These are phyloP conservation scores for Elaphurus davidianus DNA, from an alignment of 2,113 vertebrate species.

Conservation along the genomic window DNA sequence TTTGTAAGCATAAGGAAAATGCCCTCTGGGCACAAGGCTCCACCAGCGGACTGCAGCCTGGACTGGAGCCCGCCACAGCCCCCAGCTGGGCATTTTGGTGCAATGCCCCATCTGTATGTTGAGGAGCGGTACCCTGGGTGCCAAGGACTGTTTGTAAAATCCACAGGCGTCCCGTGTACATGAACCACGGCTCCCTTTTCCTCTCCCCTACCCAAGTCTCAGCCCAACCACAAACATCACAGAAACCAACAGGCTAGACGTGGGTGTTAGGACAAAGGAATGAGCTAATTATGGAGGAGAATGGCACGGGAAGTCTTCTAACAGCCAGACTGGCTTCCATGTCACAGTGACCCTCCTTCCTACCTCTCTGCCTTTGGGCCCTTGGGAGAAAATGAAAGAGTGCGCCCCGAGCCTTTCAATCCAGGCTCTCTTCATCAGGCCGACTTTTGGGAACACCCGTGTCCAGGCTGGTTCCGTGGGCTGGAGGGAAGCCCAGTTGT, in stretches of 20 bases:
- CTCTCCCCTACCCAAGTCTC: not conserved
- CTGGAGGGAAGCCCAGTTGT: not conserved
- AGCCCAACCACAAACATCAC: not conserved
- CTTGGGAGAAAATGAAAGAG: not conserved
- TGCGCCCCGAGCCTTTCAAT: not conserved
- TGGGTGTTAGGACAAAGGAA: not conserved
- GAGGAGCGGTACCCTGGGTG: not conserved
- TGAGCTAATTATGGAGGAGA: not conserved
- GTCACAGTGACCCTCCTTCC: not conserved
- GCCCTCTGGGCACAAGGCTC: not conserved
- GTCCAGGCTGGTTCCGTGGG: not conserved
- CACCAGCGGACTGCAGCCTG: not conserved
- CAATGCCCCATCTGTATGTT: accelerated
- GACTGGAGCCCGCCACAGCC: accelerated
- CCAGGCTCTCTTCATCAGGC: not conserved
- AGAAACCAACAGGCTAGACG: not conserved
- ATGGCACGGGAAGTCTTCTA: not conserved
- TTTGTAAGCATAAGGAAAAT: not conserved
- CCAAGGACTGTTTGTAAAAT: too few species aligned
- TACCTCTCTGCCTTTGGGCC: not conserved
- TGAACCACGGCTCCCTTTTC: not conserved
- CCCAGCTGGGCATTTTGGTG: not conserved
- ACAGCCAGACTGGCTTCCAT: not conserved
- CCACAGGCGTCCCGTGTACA: not conserved
- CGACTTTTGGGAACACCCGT: not conserved